Base-by-base conservation (phyloP, 2,797 vertebrate genomes). In the Myoxocephalus aenaeus region DNA sequence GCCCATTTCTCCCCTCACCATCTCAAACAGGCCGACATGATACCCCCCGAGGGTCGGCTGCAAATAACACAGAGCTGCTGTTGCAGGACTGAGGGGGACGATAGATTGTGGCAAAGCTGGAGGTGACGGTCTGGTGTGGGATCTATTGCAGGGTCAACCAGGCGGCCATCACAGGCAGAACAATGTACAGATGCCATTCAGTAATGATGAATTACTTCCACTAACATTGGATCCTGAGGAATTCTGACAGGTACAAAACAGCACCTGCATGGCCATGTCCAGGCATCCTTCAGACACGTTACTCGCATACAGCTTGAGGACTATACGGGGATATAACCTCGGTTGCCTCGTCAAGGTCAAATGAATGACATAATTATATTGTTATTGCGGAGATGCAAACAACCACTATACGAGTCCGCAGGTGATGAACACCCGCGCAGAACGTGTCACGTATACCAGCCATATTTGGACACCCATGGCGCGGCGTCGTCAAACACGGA, bases 271-370 rank as follows among this genome's bases (percentile, higher is more conserved):
- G 61, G 32, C 44, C 57, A 34, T n/a, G 63, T 65, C 48, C 40
- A 57, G 38, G 71, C 56, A 78, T 66, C 61, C 38, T 40, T 42
- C 48, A 40, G 14, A 53, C 50, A 56, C 70, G 51, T 5, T 17
- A 27, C 75, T 82, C 72, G 8, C 18, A 25, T 68, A 27, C 13
- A 51, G 89, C 56, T 68, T 2, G 27, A 69, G 65, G 71, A 46
- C 54, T 63, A 17, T 38, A 3, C 10, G 50, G 79, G 65, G 13
- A 72, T 75, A 50, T 73, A 88, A 90, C 91, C 92, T 91, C 79
- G 51, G 80, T 79, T 48, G 77, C 53, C 42, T 79, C 12, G 69
- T 89, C 91, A 94, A 93, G 93, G 93, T 94, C 93, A 93, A 85
- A 87, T 36, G 17, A 81, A 12, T 56, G 72, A 34, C 10, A 54